These are phyloP conservation scores for Metellina segmentata DNA, from an alignment of 2,888 invertebrate genomes.

Conservation along the genomic window DNA sequence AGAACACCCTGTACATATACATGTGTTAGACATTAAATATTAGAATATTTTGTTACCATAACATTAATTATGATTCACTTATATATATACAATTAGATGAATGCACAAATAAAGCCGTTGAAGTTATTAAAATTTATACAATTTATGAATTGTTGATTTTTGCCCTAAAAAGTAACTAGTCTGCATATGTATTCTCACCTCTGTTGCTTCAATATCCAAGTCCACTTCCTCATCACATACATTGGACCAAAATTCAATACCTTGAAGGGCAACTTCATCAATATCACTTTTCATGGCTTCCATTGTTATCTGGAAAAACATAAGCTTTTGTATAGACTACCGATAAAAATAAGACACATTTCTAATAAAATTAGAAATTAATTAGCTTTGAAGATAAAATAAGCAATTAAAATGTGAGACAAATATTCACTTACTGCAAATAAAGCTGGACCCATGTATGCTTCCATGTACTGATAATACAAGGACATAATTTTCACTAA, in stretches of 20 bases:
- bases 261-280: conserved; percentile 97
- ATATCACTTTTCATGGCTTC: conserved; percentile 99
- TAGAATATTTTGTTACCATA: too few relatives aligned
- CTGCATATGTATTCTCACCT: conserved; percentile 82
- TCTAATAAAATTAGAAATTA: background rate
- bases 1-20: too few relatives aligned
- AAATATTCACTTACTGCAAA: conserved; percentile 87
- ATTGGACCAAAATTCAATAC: conserved; percentile 99
- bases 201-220: conserved; percentile 94
- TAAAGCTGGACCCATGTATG: conserved; percentile 98
- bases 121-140: background rate
- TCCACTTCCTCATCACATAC: conserved; percentile 99
- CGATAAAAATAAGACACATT: background rate
- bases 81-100: background rate
- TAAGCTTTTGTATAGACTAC: background rate
- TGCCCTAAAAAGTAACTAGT: background rate
- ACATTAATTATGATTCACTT: background rate
- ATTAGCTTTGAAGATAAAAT: background rate
- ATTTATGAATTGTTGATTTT: background rate
- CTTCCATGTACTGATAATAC: conserved; percentile 99
- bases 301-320: conserved; percentile 88
- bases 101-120: background rate
- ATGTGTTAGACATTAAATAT: too few relatives aligned
- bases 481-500: conserved; percentile 98
- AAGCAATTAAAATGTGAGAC: background rate